A percentile compares a stretch with the other conserved stretches of the same genome.
Conservation (phyloP, 2,888 invertebrate genomes). For the Ceriagrion tenellum region DNA sequence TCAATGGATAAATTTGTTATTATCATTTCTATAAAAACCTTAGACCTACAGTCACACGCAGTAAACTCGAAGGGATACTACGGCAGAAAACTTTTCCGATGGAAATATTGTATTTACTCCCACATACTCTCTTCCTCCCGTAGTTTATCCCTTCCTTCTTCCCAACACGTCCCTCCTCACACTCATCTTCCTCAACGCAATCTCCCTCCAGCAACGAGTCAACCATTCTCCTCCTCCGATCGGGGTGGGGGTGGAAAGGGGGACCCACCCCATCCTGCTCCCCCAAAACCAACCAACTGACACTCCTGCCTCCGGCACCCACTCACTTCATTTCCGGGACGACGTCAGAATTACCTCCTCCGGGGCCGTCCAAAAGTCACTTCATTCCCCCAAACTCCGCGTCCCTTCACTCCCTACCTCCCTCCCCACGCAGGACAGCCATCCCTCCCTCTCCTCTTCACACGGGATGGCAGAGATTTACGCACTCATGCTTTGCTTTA, state of each 20-base stretch:
- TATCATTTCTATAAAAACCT: too few relatives aligned
- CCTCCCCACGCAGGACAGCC: background rate
- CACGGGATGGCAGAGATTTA: background rate
- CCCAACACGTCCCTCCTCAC: background rate
- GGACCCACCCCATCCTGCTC: too few relatives aligned
- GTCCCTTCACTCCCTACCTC: background rate
- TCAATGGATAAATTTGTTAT: too few relatives aligned
- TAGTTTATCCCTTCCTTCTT: background rate
- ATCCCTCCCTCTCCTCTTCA: background rate
- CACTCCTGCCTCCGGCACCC: background rate
- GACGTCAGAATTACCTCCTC: constrained; percentile 9
- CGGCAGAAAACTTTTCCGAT: background rate
- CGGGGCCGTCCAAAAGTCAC: background rate
- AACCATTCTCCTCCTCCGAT: too few relatives aligned
- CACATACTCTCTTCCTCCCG: background rate
- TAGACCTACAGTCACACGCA: too few relatives aligned
- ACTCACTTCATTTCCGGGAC: background rate
- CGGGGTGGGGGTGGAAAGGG: too few relatives aligned
- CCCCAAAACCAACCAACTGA: background rate
- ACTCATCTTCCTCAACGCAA: too few relatives aligned
- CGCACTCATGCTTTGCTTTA: background rate
- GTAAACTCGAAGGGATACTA: background rate
- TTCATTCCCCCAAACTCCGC: background rate
- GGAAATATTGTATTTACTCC: background rate
- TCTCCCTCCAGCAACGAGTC: background rate